Evolutionary conservation across 2,113 vertebrate species (phyloP).

Genomic region (Balaenoptera acutorostrata): DNA sequence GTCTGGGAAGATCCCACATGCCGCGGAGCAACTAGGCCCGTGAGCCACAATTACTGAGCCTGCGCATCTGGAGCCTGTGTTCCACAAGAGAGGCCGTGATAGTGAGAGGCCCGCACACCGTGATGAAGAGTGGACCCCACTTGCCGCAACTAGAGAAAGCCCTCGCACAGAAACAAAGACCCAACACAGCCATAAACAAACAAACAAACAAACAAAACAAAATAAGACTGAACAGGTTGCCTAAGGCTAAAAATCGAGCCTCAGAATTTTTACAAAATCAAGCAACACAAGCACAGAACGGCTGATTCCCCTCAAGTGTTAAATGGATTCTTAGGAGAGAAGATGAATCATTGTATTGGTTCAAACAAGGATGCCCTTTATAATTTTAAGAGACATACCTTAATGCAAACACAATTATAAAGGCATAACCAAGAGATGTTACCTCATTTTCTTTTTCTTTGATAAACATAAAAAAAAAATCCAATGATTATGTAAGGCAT

Average conservation of each 20-base stretch:
- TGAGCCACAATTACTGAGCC: no score
- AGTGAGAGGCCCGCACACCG: no score
- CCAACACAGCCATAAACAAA: no score
- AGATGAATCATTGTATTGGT: neutral
- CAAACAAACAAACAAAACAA: no score
- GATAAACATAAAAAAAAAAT: neutral
- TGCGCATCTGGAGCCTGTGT: no score
- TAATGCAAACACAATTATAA: neutral
- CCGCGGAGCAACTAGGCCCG: no score
- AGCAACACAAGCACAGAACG: neutral
- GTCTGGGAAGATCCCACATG: no score
- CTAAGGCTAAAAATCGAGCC: neutral
- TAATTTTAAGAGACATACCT: neutral
- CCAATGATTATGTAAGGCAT: neutral
- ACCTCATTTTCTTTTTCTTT: neutral
- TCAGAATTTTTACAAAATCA: neutral
- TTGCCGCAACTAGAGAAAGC: no score
- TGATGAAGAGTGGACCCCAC: no score
- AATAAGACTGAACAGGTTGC: neutral
- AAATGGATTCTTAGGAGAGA: neutral
- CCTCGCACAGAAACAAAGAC: no score
- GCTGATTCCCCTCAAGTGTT: neutral
- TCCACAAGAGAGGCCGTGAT: no score
- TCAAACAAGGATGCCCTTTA: neutral
- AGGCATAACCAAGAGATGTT: neutral